These are phyloP conservation scores for Panulirus ornatus DNA, from an alignment of 1,140 invertebrate genomes.

Conservation along the genomic window DNA sequence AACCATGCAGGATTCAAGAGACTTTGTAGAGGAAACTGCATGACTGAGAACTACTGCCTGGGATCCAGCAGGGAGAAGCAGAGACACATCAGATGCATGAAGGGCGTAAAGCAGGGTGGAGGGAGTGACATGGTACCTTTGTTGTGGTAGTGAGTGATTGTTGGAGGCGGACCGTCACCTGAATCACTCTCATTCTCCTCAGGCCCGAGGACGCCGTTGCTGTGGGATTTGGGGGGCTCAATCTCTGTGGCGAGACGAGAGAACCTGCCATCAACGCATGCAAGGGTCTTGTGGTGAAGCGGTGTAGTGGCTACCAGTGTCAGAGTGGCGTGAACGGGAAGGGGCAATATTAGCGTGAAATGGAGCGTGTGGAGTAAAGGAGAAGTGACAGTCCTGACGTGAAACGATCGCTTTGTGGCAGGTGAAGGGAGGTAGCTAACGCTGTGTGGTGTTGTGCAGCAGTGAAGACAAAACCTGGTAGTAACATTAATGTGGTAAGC, in stretches of 20 bases:
- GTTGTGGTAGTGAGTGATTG: neutral
- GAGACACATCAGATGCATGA: neutral
- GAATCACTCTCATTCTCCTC: slow-evolving; percentile 26
- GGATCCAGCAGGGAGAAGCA: neutral
- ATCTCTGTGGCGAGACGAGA: slow-evolving; percentile 45
- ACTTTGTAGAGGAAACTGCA: neutral
- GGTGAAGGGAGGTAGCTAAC: too few species aligned
- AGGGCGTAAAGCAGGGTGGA: neutral
- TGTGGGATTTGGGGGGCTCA: slow-evolving; percentile 50
- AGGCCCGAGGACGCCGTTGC: slow-evolving; percentile 33
- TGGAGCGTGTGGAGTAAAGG: too few species aligned
- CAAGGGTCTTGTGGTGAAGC: neutral
- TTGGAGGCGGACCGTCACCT: slow-evolving; percentile 20
- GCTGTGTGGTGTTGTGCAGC: too few species aligned
- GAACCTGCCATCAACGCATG: neutral
- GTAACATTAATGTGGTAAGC: too few species aligned
- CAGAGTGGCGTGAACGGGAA: too few species aligned
- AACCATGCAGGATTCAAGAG: too few species aligned
- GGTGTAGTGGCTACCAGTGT: too few species aligned
- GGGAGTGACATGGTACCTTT: slow-evolving; percentile 6
- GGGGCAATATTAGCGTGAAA: too few species aligned
- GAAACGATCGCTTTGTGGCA: too few species aligned
- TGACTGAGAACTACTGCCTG: neutral
- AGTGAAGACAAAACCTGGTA: too few species aligned
- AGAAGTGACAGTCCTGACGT: too few species aligned